These are phyloP conservation scores for Malurus cyaneus DNA, from an alignment of 2,113 vertebrate genomes.

Conservation along the genomic window DNA sequence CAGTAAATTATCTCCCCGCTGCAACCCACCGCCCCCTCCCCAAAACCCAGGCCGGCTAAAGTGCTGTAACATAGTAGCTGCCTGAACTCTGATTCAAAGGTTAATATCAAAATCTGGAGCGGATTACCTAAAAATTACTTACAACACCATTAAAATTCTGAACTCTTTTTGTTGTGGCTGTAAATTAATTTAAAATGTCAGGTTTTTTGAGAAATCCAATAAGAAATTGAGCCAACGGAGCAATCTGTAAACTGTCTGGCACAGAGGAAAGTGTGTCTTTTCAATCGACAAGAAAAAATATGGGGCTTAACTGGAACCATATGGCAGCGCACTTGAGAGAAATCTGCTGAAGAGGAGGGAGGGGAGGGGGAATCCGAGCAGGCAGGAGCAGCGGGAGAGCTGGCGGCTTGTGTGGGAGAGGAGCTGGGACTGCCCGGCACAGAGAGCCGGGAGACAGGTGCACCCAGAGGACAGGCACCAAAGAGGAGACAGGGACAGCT, in stretches of 20 bases:
- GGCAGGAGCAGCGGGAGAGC: slow-evolving; percentile 35
- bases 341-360: slow-evolving; percentile 77
- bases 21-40: background rate
- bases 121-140: slow-evolving; percentile 97
- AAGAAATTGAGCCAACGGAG: slow-evolving; percentile 85
- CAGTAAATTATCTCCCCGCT: background rate
- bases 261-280: slow-evolving; percentile 87
- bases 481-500: background rate
- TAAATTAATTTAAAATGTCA: slow-evolving; percentile 98
- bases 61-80: slow-evolving; percentile 85
- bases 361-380: slow-evolving; percentile 51
- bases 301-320: slow-evolving; percentile 97
- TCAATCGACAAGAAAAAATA: slow-evolving; percentile 96
- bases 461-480: background rate
- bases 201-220: slow-evolving; percentile 88
- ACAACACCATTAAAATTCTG: slow-evolving; percentile 91
- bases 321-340: slow-evolving; percentile 89
- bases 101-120: slow-evolving; percentile 88
- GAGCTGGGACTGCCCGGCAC: background rate
- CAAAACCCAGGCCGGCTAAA: slow-evolving; percentile 38
- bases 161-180: slow-evolving; percentile 91
- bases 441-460: background rate
- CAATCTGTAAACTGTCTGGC: slow-evolving; percentile 93
- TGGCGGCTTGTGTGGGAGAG: background rate
- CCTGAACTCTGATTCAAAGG: slow-evolving; percentile 90